Conservation (phyloP, 2,888 invertebrate species). For the Auanema sp. region DNA sequence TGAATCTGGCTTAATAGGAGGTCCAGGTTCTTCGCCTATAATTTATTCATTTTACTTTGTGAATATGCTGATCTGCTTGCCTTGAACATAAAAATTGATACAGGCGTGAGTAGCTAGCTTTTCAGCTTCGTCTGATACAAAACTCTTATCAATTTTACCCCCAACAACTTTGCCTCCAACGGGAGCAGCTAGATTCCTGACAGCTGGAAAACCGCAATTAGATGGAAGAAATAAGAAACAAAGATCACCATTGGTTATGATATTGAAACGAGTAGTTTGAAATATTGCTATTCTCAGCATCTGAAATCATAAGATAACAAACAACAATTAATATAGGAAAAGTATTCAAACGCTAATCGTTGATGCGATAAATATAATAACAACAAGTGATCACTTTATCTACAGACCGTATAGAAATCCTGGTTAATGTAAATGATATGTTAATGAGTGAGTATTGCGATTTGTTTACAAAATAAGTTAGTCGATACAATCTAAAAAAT, state of each 20-base stretch:
- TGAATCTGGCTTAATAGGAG: conserved; percentile 65
- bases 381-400: neutral
- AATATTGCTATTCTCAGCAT: too few species aligned
- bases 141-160: conserved; percentile 54
- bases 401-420: neutral
- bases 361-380: neutral
- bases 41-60: neutral
- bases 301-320: too few species aligned
- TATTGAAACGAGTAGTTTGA: too few species aligned
- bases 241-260: too few species aligned
- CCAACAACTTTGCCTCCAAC: conserved; percentile 37
- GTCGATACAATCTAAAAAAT: too few species aligned
- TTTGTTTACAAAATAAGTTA: too few species aligned
- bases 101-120: conserved; percentile 57
- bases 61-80: conserved; percentile 19
- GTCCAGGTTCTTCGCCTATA: conserved; percentile 66
- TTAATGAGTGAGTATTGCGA: too few species aligned
- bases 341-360: neutral
- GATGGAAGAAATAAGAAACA: too few species aligned
- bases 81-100: conserved; percentile 58
- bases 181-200: conserved; percentile 18
- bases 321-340: conserved; percentile 4
- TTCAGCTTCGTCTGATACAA: conserved; percentile 55
- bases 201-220: conserved; percentile 1
- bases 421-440: too few species aligned